Base-by-base conservation (phyloP, 2,888 invertebrate genomes). In the Euzophera pinguis region DNA sequence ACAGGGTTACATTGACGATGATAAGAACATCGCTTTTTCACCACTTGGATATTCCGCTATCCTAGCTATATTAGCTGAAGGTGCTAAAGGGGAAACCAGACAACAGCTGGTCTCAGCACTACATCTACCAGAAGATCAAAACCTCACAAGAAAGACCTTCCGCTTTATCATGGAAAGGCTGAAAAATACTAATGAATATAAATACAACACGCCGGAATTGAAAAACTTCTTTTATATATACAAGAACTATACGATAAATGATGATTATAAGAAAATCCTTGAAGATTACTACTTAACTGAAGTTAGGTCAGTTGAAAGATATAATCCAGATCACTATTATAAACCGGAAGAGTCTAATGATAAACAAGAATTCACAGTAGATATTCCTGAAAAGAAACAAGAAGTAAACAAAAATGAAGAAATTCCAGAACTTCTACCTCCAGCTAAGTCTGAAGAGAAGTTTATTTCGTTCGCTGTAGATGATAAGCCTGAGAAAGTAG, bases 161-260 rank as follows among this genome's bases (percentile, higher is more conserved):
- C 81, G 78, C 4, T 82, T 76, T 45, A 87, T 92, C 6, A 84
- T 92, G 79, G 82, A 90, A 49, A 78, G 90, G 45, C 66, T 92
- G n/a, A 89, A 84, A 60, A 91, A 91, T 48, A 85, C 77, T 1
- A 80, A 88, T 49, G 82, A 87, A 55, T 90, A 88, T 59, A 84
- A 86, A 73, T 76, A 81, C 51, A 91, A 91, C 58, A 82, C 86
- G 54, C 93, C 93, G 0, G 92, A 93, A 60, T 81, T 94, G 59
- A 92, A 93, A 68, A 93, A 93, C 63, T 94, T 92, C 86, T 91
- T 94, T 65, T 94, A 94, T 63, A 91, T 94, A 5, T 94, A 93
- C 72, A 92, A 92, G 64, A 93, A 93, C 63, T 91, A 92, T 65
- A 92, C 92, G 0, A 92, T 92, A 2, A 90, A 91, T 55, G 91